These are phyloP conservation scores for Drosophila ambigua DNA, from an alignment of 1,140 invertebrate genomes.

Conservation along the genomic window DNA sequence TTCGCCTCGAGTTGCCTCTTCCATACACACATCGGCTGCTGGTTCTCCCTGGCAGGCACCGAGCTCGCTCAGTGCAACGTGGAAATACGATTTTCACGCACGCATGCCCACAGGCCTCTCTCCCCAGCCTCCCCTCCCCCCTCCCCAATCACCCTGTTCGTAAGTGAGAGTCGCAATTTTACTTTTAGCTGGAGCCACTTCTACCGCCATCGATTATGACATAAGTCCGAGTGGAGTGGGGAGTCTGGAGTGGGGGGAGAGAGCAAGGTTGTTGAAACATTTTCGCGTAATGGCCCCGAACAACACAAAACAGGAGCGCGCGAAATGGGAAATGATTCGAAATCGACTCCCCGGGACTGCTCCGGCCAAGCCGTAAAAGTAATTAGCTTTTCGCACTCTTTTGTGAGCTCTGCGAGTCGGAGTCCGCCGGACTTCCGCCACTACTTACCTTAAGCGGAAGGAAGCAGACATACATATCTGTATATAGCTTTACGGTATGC, in stretches of 20 bases:
- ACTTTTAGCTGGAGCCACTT: conserved; percentile 50
- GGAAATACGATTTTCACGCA: conserved; percentile 75
- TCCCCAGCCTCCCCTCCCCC: conserved; percentile 11
- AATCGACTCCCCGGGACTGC: conserved; percentile 28
- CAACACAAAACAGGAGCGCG: conserved; percentile 8
- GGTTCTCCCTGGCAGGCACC: conserved; percentile 12
- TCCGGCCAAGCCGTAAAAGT: conserved; percentile 29
- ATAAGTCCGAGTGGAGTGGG: conserved; percentile 35
- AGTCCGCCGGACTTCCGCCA: conserved; percentile 60
- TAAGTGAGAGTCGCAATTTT: conserved; percentile 73
- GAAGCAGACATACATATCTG: too few species aligned
- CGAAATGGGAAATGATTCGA: conserved; percentile 51
- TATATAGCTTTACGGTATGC: too few species aligned
- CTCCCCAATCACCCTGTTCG: not conserved
- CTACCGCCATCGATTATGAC: conserved; percentile 47
- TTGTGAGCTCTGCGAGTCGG: conserved; percentile 18
- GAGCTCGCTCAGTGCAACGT: conserved; percentile 23
- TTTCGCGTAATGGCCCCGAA: conserved; percentile 34
- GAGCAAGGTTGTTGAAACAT: conserved; percentile 23
- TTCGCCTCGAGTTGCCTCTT: conserved; percentile 33
- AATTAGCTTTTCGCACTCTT: conserved; percentile 38
- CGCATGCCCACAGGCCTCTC: conserved; percentile 57
- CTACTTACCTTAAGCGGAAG: conserved; percentile 46
- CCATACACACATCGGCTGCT: conserved; percentile 12
- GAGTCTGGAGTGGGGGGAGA: not conserved